Evolutionary conservation across 2,797 vertebrate genomes (phyloP), one percentile per base, ranked within the genome.

Genomic region (Gymnothorax javanicus): DNA sequence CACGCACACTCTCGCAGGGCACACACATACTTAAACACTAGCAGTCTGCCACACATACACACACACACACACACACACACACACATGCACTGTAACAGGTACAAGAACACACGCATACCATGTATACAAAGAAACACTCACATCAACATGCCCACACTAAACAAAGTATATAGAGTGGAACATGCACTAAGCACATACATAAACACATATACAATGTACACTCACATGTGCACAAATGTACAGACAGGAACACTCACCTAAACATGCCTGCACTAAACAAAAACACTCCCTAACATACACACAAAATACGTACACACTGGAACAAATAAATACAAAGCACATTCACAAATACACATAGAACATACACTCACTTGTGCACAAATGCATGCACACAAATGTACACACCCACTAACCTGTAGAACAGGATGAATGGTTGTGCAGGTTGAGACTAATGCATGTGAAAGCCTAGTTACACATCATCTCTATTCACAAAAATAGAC

Each of bases 401-500:
- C 79, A 50, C 6, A 25, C 54, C 54, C 79, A n/a, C 20, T 2
- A n/a, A 12, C 60, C 83, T 52, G 62, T 50, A 52, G 59, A 84
- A 50, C 60, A n/a, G 60, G 23, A 13, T 85, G 52, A 56, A 71
- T 25, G 52, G 60, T 56, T 56, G 33, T 27, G 50, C 33, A 64
- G 54, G 56, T 12, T 81, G 56, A 59, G 83, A 7, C 43, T 67
- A 43, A 9, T 85, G 7, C 23, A 57, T 43, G 9, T 17, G n/a
- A 83, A 43, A n/a, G 50, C 60, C 64, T 69, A 69, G 64, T 83
- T 58, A 83, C 33, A 83, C 57, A 59, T 83, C 83, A 52, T 84
- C 58, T 67, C 9, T 27, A 43, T 15, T 50, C 84, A 85, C 23
- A 85, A 85, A 71, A 52, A 56, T 25, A 27, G 84, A 50, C 64